A percentile compares a stretch with the other conserved stretches of the same genome.
Conservation (phyloP, 1,140 invertebrate genomes). For the Leptopilina clavipes region DNA sequence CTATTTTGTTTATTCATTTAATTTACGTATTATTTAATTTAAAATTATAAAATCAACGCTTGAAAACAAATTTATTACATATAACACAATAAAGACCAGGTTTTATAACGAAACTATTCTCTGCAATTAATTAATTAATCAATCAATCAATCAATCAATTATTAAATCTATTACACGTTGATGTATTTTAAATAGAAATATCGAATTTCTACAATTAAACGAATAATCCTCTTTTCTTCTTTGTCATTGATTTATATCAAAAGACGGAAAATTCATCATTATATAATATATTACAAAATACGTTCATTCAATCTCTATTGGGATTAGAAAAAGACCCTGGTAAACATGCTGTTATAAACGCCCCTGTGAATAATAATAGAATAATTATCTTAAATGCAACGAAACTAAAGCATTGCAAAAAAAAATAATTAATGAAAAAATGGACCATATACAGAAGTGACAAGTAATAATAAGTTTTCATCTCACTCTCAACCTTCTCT, state of each 20-base stretch:
- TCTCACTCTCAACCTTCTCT: neutral
- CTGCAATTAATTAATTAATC: conserved; percentile 20
- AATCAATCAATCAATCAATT: conserved; percentile 1
- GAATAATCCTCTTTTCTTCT: neutral
- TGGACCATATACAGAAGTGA: neutral
- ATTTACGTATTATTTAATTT: conserved; percentile 30
- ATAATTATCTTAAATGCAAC: conserved; percentile 25
- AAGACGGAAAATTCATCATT: conserved; percentile 17
- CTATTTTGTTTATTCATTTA: conserved; percentile 33
- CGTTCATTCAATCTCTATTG: conserved; percentile 28
- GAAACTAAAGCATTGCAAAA: conserved; percentile 24
- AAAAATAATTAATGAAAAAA: neutral
- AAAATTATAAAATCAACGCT: conserved; percentile 32
- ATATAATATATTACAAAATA: conserved; percentile 31
- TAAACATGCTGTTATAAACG: conserved; percentile 24
- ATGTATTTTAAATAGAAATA: neutral
- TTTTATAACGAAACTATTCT: conserved; percentile 32
- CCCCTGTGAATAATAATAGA: conserved; percentile 21
- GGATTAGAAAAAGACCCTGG: conserved; percentile 29
- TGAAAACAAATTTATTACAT: conserved; percentile 21
- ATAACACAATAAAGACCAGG: conserved; percentile 31
- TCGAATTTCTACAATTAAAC: neutral
- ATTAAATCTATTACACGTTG: neutral
- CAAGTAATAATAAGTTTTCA: neutral
- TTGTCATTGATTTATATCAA: conserved; percentile 25